A percentile compares a stretch with the other conserved stretches of the same genome.
These are phyloP conservation scores for Coleophora flavipennella DNA, from an alignment of 2,888 invertebrate genomes.

Conservation along the genomic window DNA sequence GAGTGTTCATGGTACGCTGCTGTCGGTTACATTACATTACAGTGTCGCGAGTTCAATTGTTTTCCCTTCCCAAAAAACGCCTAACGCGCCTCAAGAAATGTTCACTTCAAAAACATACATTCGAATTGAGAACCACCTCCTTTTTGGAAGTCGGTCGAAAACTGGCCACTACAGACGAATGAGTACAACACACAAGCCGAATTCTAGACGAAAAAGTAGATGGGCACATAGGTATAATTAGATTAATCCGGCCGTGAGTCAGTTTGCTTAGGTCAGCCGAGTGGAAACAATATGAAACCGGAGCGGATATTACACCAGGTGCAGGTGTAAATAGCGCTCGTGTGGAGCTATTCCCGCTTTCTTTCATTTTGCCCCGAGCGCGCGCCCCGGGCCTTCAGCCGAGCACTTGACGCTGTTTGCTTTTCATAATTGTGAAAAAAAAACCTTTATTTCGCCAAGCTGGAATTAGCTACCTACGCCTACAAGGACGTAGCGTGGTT, in stretches of 20 bases:
- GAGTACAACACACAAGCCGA: slow-evolving; percentile 5
- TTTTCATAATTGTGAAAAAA: slow-evolving; percentile 7
- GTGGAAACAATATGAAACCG: slow-evolving; percentile 58
- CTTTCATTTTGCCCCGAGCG: slow-evolving; percentile 37
- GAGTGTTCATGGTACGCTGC: too few species aligned
- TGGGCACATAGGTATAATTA: slow-evolving; percentile 25
- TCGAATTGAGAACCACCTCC: too few species aligned
- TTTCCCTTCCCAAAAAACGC: too few species aligned
- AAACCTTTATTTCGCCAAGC: background rate
- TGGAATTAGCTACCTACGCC: too few species aligned
- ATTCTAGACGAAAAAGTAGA: slow-evolving; percentile 7
- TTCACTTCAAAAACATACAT: too few species aligned
- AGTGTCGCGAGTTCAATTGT: too few species aligned
- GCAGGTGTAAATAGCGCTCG: slow-evolving; percentile 53
- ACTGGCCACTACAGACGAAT: background rate
- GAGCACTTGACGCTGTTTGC: slow-evolving; percentile 1
- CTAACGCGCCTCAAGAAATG: too few species aligned
- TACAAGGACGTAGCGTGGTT: too few species aligned
- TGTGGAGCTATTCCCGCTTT: slow-evolving; percentile 42
- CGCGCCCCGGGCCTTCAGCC: slow-evolving; percentile 1
- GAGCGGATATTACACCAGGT: slow-evolving; percentile 63
- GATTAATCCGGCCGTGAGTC: slow-evolving; percentile 50
- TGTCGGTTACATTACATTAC: too few species aligned
- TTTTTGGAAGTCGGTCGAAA: background rate
- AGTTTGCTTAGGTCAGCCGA: slow-evolving; percentile 57